phyloP scores from a whole-genome alignment of 1,140 invertebrate genomes.

The Neocloeon triangulifer region DNA sequence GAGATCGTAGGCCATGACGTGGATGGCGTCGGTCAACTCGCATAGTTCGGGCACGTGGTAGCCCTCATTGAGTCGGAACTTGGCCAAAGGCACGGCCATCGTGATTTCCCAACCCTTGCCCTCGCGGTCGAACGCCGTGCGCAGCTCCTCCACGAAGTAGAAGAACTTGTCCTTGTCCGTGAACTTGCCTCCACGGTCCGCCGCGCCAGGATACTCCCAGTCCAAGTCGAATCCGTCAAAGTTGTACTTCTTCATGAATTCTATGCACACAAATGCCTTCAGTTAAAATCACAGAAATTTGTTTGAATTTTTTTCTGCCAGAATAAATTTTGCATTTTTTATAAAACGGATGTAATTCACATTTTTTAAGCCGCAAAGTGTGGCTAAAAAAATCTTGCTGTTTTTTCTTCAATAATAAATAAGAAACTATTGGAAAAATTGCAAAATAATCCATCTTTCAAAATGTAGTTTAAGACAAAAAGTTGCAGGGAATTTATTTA shows the following conservation, averaged over 20 bases:
- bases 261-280: no score
- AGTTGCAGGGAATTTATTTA: no score
- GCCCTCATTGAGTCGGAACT: slow-evolving; percentile 61
- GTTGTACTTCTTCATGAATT: slow-evolving; percentile 47
- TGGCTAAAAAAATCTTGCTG: no score
- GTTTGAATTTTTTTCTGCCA: no score
- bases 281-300: no score
- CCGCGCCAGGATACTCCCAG: slow-evolving; percentile 70
- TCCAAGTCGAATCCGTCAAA: slow-evolving; percentile 70
- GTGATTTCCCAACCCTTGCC: slow-evolving; percentile 65
- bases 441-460: no score
- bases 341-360: slow-evolving; percentile 1
- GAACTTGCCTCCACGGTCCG: slow-evolving; percentile 60
- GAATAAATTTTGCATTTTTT: background rate
- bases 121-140: slow-evolving; percentile 47
- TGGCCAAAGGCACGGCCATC: slow-evolving; percentile 65
- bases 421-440: no score
- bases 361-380: background rate
- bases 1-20: slow-evolving; percentile 80
- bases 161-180: slow-evolving; percentile 63
- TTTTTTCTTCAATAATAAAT: no score
- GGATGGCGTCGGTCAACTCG: slow-evolving; percentile 55
- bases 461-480: no score
- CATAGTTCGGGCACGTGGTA: slow-evolving; percentile 74
- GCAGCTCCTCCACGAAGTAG: slow-evolving; percentile 61